Percentiles rank a stretch among this genome's conserved stretches.
Conservation (phyloP, 2,797 vertebrate genomes). For the Typhlichthys subterraneus region DNA sequence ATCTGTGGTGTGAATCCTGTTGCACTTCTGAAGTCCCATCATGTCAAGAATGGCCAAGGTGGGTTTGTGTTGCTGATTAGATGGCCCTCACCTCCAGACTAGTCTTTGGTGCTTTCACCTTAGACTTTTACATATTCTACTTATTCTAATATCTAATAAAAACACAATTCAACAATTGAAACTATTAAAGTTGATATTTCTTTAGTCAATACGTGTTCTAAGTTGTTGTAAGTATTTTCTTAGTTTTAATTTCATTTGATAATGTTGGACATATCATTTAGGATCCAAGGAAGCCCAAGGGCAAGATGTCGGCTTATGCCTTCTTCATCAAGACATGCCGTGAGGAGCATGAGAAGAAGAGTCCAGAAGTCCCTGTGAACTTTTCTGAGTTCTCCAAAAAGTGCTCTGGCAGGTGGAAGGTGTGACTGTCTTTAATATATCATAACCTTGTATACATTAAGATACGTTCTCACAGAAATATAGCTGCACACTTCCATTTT, state of each 20-base stretch:
- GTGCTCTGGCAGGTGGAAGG: conserved; percentile 83
- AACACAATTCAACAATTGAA: no score
- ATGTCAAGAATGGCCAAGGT: no score
- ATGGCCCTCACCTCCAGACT: no score
- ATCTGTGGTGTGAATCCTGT: no score
- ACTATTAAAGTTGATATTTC: no score
- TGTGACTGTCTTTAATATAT: conserved; percentile 28
- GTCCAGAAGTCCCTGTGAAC: conserved; percentile 85
- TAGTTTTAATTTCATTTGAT: conserved; percentile 33
- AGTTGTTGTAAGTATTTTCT: not conserved
- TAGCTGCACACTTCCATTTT: no score
- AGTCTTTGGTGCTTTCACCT: no score
- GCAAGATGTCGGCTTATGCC: conserved; percentile 88
- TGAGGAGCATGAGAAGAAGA: conserved; percentile 87
- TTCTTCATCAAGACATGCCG: conserved; percentile 86
- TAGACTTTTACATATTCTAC: no score
- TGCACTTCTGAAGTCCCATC: no score
- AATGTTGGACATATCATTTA: conserved; percentile 75
- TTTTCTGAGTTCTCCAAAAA: conserved; percentile 85
- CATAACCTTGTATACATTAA: not conserved
- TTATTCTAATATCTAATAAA: no score
- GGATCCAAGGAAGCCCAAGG: conserved; percentile 89
- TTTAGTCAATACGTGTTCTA: not conserved
- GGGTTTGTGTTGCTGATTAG: no score
- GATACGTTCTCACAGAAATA: no score